These are phyloP conservation scores for Plebejus melissa DNA, from an alignment of 2,888 invertebrate species.

Conservation along the genomic window DNA sequence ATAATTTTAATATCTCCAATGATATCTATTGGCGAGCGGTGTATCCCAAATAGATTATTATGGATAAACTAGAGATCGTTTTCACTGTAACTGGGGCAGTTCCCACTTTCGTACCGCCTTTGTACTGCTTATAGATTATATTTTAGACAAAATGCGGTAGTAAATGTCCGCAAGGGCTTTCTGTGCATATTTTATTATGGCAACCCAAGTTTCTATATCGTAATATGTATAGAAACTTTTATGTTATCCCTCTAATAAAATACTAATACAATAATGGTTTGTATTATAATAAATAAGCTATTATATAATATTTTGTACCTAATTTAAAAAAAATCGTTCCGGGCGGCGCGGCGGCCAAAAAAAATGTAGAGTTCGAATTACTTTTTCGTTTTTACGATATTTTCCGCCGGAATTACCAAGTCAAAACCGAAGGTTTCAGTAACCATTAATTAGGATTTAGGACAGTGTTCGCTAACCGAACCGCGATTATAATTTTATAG, in stretches of 20 bases:
- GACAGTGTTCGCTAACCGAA: conserved; percentile 12
- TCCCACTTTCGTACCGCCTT: conserved; percentile 5
- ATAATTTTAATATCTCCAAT: neutral
- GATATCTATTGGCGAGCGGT: neutral
- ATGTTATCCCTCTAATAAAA: too few relatives aligned
- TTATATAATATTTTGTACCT: too few relatives aligned
- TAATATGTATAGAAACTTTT: too few relatives aligned
- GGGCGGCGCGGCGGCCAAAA: too few relatives aligned
- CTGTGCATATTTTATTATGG: neutral
- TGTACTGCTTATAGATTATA: conserved; percentile 1
- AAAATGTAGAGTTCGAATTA: too few relatives aligned
- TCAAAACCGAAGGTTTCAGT: neutral
- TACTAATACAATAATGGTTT: too few relatives aligned
- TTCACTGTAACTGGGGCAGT: conserved; percentile 4
- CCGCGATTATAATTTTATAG: conserved; percentile 41
- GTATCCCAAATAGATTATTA: conserved; percentile 4
- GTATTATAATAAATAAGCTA: too few relatives aligned
- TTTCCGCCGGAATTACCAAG: too few relatives aligned
- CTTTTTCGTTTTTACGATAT: too few relatives aligned
- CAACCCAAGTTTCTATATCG: neutral
- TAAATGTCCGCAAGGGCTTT: neutral
- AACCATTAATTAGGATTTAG: neutral
- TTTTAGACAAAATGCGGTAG: neutral
- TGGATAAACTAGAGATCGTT: conserved; percentile 3
- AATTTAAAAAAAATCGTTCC: too few relatives aligned